A percentile compares a stretch with the other conserved stretches of the same genome.
Evolutionary conservation across 2,113 vertebrate species (phyloP).

Genomic region (Otolemur garnettii): DNA sequence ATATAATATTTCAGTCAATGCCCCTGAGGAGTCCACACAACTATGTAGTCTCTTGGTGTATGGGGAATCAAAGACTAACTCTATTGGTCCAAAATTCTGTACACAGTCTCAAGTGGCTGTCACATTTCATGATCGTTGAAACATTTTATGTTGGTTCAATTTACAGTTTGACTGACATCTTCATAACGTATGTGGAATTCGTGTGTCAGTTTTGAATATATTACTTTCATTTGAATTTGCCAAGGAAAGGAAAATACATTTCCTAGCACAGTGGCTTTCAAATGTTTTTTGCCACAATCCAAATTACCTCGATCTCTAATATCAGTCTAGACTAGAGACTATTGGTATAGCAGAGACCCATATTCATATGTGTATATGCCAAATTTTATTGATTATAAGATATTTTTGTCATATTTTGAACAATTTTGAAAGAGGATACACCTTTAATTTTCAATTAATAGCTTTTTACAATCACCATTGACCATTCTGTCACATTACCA

Average conservation of each 20-base stretch:
- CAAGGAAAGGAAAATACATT: constrained; percentile 9
- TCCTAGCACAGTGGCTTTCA: background rate
- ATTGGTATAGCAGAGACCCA: background rate
- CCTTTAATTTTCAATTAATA: constrained; percentile 5
- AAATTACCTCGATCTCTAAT: background rate
- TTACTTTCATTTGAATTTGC: constrained; percentile 3
- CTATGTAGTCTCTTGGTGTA: background rate
- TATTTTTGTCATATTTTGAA: constrained; percentile 20
- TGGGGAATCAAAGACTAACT: background rate
- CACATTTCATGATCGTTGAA: background rate
- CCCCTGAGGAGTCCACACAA: background rate
- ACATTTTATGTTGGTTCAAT: constrained; percentile 4
- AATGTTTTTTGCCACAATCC: background rate
- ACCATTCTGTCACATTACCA: background rate
- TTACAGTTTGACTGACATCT: background rate
- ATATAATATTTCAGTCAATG: background rate
- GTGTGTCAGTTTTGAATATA: constrained; percentile 23
- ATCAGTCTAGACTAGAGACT: background rate
- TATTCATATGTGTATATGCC: background rate
- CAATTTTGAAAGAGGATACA: background rate
- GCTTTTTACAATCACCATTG: background rate
- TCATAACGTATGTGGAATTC: background rate
- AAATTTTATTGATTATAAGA: constrained; percentile 16
- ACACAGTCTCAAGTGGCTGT: background rate
- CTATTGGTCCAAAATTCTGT: background rate